Evolutionary conservation across 2,797 vertebrate species (phyloP).

Genomic region (Galagoides demidoff): DNA sequence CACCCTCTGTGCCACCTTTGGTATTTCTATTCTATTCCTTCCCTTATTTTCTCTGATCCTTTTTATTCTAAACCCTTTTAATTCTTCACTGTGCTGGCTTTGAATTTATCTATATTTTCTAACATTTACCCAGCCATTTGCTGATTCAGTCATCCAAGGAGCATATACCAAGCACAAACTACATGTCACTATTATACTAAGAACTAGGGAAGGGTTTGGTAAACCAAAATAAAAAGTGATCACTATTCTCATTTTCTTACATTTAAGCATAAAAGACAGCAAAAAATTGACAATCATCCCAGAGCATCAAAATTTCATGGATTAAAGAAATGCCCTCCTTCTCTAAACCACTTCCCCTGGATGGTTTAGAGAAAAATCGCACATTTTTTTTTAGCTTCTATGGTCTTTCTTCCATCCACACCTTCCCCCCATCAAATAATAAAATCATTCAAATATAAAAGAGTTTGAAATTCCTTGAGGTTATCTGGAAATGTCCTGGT

Average conservation of each 20-base stretch:
- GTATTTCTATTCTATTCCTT: neutral
- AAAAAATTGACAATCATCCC: neutral
- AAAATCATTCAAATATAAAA: neutral
- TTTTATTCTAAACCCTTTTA: neutral
- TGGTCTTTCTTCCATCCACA: neutral
- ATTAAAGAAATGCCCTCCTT: neutral
- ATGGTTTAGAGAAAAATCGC: neutral
- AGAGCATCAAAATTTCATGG: neutral
- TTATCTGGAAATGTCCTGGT: neutral
- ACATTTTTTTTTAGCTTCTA: neutral
- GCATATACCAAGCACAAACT: neutral
- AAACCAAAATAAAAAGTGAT: neutral
- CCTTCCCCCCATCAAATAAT: neutral
- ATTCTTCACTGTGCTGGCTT: neutral
- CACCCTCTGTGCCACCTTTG: neutral
- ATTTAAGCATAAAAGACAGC: neutral
- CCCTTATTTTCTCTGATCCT: neutral
- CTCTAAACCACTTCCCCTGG: neutral
- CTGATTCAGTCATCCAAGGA: neutral
- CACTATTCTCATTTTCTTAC: neutral
- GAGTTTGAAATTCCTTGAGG: neutral
- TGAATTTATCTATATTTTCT: neutral
- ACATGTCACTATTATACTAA: neutral
- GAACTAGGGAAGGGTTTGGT: accelerated
- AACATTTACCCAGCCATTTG: neutral